phyloP scores from a whole-genome alignment of 2,113 vertebrate genomes.

The Elephas maximus region DNA sequence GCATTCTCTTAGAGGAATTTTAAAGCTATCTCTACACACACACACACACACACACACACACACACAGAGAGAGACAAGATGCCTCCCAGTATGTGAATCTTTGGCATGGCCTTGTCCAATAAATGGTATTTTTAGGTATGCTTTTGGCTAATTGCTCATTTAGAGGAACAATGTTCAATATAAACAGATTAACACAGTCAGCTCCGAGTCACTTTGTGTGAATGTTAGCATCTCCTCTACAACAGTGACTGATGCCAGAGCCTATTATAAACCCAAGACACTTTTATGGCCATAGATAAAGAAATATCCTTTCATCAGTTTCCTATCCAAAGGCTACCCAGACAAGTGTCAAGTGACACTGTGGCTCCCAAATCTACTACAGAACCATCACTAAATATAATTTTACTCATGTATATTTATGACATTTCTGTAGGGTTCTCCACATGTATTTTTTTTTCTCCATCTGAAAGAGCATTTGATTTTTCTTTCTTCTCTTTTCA shows the following conservation, averaged over 20 bases:
- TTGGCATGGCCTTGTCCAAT: background rate
- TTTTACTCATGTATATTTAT: constrained; percentile 60
- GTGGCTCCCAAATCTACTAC: constrained; percentile 46
- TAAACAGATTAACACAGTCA: background rate
- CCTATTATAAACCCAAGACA: background rate
- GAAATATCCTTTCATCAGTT: constrained; percentile 49
- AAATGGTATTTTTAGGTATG: background rate
- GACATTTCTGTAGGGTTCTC: constrained; percentile 45
- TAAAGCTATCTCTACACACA: background rate
- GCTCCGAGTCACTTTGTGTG: background rate
- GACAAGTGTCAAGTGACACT: constrained; percentile 41
- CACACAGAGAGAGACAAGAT: background rate
- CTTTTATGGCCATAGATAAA: constrained; percentile 38
- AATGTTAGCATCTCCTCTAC: background rate
- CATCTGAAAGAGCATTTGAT: constrained; percentile 67
- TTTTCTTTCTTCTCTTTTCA: constrained; percentile 76
- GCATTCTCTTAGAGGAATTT: background rate
- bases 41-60: background rate
- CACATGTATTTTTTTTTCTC: constrained; percentile 31
- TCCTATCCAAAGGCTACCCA: background rate
- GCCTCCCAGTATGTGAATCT: background rate
- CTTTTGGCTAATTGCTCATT: background rate
- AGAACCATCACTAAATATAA: constrained; percentile 61
- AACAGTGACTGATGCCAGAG: background rate
- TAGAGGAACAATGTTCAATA: background rate